Base-by-base conservation (phyloP, 1,140 invertebrate genomes). In the Drusus annulatus region DNA sequence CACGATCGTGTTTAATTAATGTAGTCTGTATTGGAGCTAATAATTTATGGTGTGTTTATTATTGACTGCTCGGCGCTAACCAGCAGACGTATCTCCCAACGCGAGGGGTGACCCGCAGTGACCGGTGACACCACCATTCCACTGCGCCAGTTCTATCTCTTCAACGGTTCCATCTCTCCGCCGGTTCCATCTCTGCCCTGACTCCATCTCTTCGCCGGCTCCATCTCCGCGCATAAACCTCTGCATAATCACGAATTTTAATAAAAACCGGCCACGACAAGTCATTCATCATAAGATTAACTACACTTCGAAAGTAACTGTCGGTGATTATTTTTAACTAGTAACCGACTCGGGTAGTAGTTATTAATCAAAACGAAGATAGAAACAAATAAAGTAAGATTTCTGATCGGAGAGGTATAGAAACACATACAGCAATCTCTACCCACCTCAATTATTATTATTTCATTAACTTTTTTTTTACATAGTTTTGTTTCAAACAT, bases 1-100 rank as follows among this genome's bases (percentile, higher is more conserved):
- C n/a, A 21, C 63, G 45, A 69, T 69, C 65, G 23, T 56, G n/a
- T n/a, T 50, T 69, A n/a, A 69, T 69, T 69, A 69, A 69, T 69
- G 36, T 36, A 50, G 36, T 69, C 31, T 17, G 65, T 50, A 36
- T 68, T 16, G 28, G 17, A 13, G 28, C n/a, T 69, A 23, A 28
- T 63, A 63, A 63, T 63, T 63, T 31, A 63, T 31, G 21, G 25
- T 25, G 65, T 69, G 65, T 19, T 69, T 63, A 23, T 63, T 63
- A 63, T 28, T 28, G 60, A 23, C 60, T 16, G 54, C 54, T n/a
- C 54, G 36, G 65, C 65, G n/a, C 65, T 69, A 13, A 19, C n/a
- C 7, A 63, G 23, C 16, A 2, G 7, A 13, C 60, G 5, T 28
- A 17, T 5, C 36, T 45, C 62, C 31, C 19, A n/a, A 7, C 36